phyloP scores from a whole-genome alignment of 92 coral and sea anemone genomes.

The Scolanthus callimorphus region DNA sequence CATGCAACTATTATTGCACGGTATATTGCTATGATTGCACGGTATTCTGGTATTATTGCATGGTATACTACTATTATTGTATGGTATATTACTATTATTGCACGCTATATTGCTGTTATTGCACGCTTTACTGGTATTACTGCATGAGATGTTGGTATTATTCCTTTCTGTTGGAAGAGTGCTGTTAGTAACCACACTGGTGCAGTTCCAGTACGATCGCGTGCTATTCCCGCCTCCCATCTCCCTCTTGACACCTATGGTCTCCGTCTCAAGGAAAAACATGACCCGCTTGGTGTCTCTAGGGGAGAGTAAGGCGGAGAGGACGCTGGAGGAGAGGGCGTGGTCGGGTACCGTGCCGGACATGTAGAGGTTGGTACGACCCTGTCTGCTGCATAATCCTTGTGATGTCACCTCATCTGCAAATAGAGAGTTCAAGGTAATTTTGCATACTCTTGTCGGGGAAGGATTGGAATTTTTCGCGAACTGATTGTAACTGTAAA shows the following conservation, averaged over 20 bases:
- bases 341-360: background rate
- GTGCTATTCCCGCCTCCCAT: background rate
- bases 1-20: background rate
- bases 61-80: background rate
- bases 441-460: too few relatives aligned
- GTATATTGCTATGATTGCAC: too few relatives aligned
- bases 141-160: too few relatives aligned
- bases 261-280: background rate
- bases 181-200: too few relatives aligned
- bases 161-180: too few relatives aligned
- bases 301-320: background rate
- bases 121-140: too few relatives aligned
- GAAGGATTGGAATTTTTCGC: too few relatives aligned
- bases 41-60: background rate
- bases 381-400: background rate
- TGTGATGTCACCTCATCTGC: background rate
- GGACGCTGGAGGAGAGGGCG: background rate
- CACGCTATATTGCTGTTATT: too few relatives aligned
- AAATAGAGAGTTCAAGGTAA: too few relatives aligned
- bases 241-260: background rate
- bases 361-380: background rate
- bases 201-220: background rate
- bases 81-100: too few relatives aligned
- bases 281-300: background rate
- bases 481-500: too few relatives aligned